Percentiles rank a stretch among this genome's conserved stretches.
These are phyloP conservation scores for Caenorhabditis sp. DNA, from an alignment of 2,888 invertebrate genomes.

Conservation along the genomic window DNA sequence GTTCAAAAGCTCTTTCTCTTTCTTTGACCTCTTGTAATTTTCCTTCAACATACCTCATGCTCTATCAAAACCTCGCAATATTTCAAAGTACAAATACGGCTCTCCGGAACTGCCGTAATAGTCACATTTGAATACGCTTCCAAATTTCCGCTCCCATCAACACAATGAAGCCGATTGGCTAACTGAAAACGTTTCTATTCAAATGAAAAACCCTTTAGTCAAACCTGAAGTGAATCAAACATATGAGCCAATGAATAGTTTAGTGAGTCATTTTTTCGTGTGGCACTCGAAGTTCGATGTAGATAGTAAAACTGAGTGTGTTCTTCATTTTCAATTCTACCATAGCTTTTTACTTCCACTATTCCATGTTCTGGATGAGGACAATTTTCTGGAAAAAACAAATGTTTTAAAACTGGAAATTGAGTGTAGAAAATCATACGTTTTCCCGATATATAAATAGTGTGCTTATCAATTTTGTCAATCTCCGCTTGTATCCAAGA, in stretches of 20 bases:
- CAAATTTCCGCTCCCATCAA: slow-evolving; percentile 49
- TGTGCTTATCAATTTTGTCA: slow-evolving; percentile 40
- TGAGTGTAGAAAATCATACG: slow-evolving; percentile 8
- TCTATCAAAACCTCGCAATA: slow-evolving; percentile 52
- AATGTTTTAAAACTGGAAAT: background rate
- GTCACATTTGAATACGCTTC: slow-evolving; percentile 51
- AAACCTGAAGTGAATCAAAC: slow-evolving; percentile 58
- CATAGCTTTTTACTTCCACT: slow-evolving; percentile 30
- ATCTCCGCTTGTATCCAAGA: slow-evolving; percentile 51
- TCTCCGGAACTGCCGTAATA: slow-evolving; percentile 38
- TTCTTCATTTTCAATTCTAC: slow-evolving; percentile 19
- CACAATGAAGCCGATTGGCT: slow-evolving; percentile 44
- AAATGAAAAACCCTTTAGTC: no score
- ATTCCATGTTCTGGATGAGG: slow-evolving; percentile 52
- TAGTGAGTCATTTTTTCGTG: slow-evolving; percentile 26
- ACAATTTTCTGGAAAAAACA: slow-evolving; percentile 16
- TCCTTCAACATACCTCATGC: slow-evolving; percentile 26
- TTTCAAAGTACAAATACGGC: slow-evolving; percentile 33
- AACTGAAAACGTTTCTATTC: slow-evolving; percentile 24
- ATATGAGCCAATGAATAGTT: slow-evolving; percentile 48
- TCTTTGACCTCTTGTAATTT: no score
- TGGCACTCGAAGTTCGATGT: slow-evolving; percentile 20
- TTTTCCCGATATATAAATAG: slow-evolving; percentile 51
- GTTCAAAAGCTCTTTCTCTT: no score
- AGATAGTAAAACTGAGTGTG: slow-evolving; percentile 44